Evolutionary conservation across 2,888 invertebrate species (phyloP).

Genomic region (Rosalia funebris): DNA sequence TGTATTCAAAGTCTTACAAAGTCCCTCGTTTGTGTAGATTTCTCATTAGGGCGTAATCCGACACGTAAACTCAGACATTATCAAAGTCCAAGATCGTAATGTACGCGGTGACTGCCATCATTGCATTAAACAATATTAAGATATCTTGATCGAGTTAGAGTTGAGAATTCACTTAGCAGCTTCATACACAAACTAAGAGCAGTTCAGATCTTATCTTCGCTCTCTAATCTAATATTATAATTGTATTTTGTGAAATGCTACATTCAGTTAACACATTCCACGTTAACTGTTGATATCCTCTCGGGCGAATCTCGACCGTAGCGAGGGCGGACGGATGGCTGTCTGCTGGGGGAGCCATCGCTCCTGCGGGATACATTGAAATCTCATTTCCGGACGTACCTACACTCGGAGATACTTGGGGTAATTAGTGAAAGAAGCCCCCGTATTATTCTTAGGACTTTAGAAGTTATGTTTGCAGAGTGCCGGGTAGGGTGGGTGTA

Average conservation of each 20-base stretch:
- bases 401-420: slow-evolving; percentile 44
- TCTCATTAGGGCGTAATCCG: slow-evolving; percentile 48
- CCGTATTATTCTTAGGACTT: slow-evolving; percentile 46
- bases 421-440: slow-evolving; percentile 43
- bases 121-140: slow-evolving; percentile 59
- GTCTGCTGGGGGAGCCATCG: slow-evolving; percentile 43
- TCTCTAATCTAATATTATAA: slow-evolving; percentile 66
- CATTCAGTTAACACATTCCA: slow-evolving; percentile 65
- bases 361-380: slow-evolving; percentile 65
- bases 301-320: slow-evolving; percentile 50
- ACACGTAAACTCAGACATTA: slow-evolving; percentile 48
- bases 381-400: slow-evolving; percentile 64
- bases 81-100: slow-evolving; percentile 52
- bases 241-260: slow-evolving; percentile 65
- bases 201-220: slow-evolving; percentile 58
- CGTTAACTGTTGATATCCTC: slow-evolving; percentile 61
- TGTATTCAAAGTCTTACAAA: slow-evolving; percentile 19
- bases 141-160: slow-evolving; percentile 59
- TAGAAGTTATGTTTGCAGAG: slow-evolving; percentile 32
- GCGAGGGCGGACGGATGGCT: slow-evolving; percentile 33
- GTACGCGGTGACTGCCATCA: slow-evolving; percentile 44
- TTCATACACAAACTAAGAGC: slow-evolving; percentile 42
- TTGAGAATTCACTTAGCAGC: slow-evolving; percentile 60
- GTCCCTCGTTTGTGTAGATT: slow-evolving; percentile 1
- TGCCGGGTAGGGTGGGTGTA: slow-evolving; percentile 31